phyloP scores from a whole-genome alignment of 2,888 invertebrate species.

The Drosophila peninsularis region DNA sequence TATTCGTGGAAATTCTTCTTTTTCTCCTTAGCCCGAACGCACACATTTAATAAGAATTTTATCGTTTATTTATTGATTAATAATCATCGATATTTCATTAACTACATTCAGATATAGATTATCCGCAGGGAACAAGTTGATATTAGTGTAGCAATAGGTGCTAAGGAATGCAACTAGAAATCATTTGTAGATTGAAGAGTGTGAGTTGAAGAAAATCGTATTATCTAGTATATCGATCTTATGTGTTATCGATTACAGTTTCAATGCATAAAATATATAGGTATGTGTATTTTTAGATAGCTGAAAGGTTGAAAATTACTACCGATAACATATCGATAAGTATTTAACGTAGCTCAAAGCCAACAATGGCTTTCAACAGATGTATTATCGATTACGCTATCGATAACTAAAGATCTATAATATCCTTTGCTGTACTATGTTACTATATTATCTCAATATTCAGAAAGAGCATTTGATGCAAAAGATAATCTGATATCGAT shows the following conservation, averaged over 20 bases:
- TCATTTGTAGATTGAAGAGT: not conserved
- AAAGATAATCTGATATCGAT: not conserved
- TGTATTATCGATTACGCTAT: no score
- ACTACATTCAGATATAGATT: not conserved
- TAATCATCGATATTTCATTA: constrained; percentile 3
- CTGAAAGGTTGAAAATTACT: no score
- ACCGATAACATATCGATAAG: no score
- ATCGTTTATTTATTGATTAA: not conserved
- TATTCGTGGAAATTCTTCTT: constrained; percentile 12
- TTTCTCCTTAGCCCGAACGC: not conserved
- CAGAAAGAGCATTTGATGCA: not conserved
- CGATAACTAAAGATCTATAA: no score
- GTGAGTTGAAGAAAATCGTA: not conserved
- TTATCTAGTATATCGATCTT: not conserved
- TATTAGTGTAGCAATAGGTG: not conserved
- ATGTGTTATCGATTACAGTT: no score
- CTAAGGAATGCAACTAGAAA: no score
- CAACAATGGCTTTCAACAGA: no score
- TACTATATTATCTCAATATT: no score
- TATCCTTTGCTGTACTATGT: no score
- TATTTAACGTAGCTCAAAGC: no score
- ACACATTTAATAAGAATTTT: constrained; percentile 3
- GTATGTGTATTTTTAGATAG: no score
- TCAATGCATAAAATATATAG: no score
- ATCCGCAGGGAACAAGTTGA: not conserved